Percentiles rank a stretch among this genome's conserved stretches.
phyloP scores from a whole-genome alignment of 2,888 invertebrate genomes.

The Teleiodes luculella region DNA sequence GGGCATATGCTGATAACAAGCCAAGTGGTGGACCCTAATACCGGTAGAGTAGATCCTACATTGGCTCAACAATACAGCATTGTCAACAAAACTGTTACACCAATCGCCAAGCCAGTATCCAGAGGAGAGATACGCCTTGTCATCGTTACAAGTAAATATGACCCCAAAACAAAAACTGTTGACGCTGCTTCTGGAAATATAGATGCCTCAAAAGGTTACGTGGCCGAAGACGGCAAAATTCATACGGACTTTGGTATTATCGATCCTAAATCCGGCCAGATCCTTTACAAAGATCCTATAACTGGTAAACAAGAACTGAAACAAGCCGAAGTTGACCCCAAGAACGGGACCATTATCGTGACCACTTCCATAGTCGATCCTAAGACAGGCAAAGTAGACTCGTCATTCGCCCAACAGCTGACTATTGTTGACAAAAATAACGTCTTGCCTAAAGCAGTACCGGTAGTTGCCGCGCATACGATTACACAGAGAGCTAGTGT shows the following conservation, averaged over 20 bases:
- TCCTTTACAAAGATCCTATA: slow-evolving; percentile 77
- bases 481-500: slow-evolving; percentile 53
- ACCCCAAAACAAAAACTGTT: slow-evolving; percentile 78
- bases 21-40: slow-evolving; percentile 76
- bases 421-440: slow-evolving; percentile 72
- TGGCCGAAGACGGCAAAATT: slow-evolving; percentile 74
- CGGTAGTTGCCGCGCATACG: slow-evolving; percentile 40
- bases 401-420: slow-evolving; percentile 74
- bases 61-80: slow-evolving; percentile 72
- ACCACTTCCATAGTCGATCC: slow-evolving; percentile 79
- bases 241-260: slow-evolving; percentile 80
- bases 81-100: slow-evolving; percentile 64
- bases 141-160: slow-evolving; percentile 74
- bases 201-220: slow-evolving; percentile 76
- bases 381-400: slow-evolving; percentile 79
- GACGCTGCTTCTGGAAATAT: slow-evolving; percentile 74
- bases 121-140: slow-evolving; percentile 67
- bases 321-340: slow-evolving; percentile 79
- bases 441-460: slow-evolving; percentile 53
- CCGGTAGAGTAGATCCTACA: slow-evolving; percentile 80
- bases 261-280: slow-evolving; percentile 80
- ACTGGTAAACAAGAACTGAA: slow-evolving; percentile 81
- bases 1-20: slow-evolving; percentile 78
- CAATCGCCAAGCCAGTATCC: slow-evolving; percentile 56
- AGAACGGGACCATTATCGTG: slow-evolving; percentile 78